Evolutionary conservation across 2,888 invertebrate species (phyloP).

Genomic region (Xestia rhomboidea): DNA sequence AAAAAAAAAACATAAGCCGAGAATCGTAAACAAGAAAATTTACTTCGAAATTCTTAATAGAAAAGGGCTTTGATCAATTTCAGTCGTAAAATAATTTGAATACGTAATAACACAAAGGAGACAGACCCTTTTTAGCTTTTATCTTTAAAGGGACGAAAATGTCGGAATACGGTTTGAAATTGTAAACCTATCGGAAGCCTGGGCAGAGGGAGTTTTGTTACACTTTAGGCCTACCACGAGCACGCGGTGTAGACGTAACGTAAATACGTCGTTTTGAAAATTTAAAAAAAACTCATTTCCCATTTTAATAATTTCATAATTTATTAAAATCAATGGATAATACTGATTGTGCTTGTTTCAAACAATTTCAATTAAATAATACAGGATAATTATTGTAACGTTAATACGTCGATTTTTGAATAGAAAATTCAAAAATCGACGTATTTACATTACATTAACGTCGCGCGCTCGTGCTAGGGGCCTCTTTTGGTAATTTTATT

Average conservation of each 20-base stretch:
- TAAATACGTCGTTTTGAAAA: too few relatives aligned
- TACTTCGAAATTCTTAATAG: slow-evolving; percentile 7
- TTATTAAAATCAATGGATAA: background rate
- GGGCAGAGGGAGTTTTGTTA: background rate
- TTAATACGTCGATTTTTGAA: too few relatives aligned
- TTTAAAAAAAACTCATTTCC: too few relatives aligned
- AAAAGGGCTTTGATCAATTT: slow-evolving; percentile 52
- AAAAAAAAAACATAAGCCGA: background rate
- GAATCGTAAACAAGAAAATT: slow-evolving; percentile 17
- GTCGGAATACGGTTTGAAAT: slow-evolving; percentile 45
- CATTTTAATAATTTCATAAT: too few relatives aligned
- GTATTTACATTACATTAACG: background rate
- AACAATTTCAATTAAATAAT: too few relatives aligned
- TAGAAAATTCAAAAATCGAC: too few relatives aligned
- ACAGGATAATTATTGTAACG: too few relatives aligned
- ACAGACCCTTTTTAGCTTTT: slow-evolving; percentile 27
- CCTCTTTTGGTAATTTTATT: slow-evolving; percentile 15
- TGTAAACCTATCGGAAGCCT: slow-evolving; percentile 36
- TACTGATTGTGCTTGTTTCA: background rate
- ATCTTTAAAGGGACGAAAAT: slow-evolving; percentile 20
- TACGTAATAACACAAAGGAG: slow-evolving; percentile 39
- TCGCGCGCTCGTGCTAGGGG: background rate
- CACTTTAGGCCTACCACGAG: background rate
- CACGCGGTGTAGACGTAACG: background rate
- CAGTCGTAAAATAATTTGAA: slow-evolving; percentile 49